These are phyloP conservation scores for Characodon lateralis DNA, from an alignment of 2,797 vertebrate species.

Conservation along the genomic window DNA sequence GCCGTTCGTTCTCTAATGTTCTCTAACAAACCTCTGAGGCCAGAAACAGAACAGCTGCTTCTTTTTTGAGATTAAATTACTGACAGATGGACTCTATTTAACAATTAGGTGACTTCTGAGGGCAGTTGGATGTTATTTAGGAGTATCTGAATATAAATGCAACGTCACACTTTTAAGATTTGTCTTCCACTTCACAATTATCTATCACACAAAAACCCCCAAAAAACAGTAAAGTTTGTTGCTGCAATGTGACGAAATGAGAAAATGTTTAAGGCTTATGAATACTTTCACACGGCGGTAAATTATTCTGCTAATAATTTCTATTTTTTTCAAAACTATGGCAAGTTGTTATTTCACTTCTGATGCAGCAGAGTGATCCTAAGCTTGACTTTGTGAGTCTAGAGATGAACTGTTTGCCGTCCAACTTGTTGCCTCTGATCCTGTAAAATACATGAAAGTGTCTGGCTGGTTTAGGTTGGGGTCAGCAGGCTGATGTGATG, in stretches of 20 bases:
- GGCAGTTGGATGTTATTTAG: too few species aligned
- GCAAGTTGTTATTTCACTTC: neutral
- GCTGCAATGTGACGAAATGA: neutral
- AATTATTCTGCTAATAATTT: neutral
- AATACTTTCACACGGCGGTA: neutral
- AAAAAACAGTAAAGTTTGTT: neutral
- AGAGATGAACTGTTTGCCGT: too few species aligned
- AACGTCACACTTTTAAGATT: too few species aligned
- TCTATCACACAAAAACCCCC: too few species aligned
- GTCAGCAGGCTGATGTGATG: conserved; percentile 46
- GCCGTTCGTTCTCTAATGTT: too few species aligned
- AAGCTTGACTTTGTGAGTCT: neutral
- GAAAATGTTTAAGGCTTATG: neutral
- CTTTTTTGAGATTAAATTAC: too few species aligned
- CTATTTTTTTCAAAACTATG: neutral
- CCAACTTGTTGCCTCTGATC: conserved; percentile 8
- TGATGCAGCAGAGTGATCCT: neutral
- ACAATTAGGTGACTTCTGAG: too few species aligned
- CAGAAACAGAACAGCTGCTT: too few species aligned
- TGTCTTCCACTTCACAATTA: too few species aligned
- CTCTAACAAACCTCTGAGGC: too few species aligned
- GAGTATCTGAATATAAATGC: too few species aligned
- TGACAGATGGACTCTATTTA: too few species aligned
- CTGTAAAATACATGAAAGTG: conserved; percentile 7
- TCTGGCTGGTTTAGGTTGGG: conserved; percentile 23